Evolutionary conservation across 2,113 vertebrate species (phyloP), one percentile per base, ranked within the genome.

Genomic region (Oreochromis niloticus): DNA sequence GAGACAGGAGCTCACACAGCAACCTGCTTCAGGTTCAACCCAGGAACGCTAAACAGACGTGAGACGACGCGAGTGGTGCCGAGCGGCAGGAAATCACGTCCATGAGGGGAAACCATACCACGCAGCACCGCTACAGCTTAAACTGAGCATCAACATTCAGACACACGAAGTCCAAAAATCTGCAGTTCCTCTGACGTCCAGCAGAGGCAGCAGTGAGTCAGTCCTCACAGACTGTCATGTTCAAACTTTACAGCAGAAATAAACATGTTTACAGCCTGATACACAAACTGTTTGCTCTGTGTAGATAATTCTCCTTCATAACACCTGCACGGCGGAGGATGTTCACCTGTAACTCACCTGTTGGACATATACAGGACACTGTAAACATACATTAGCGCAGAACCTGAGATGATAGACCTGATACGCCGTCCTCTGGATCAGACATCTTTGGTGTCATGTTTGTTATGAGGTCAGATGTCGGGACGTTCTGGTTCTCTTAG

Each of bases 251-350:
- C 61, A 66, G 61, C 17, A 66, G 3, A 41, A 39, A 68, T 24
- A 68, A 68, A 22, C 17, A 36, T 12, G 17, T 3, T 66, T 36
- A 66, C 17, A 66, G 61, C 17, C 32, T 3, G 61, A 66, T 1
- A 12, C 13, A 16, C 59, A 4, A 36, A n/a, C 61, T 12, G 17
- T 36, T 66, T 66, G 61, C 61, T 66, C 2, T 12, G 17, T 1
- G 19, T 39, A 0, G 61, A 66, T n/a, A 0, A 39, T 66, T 2
- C 32, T 66, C 61, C 61, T 36, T 12, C 61, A 36, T 36, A 66
- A n/a, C 61, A 66, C 6, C 17, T 66, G 61, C 32, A n/a, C 2
- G 1, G 9, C 0, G 1, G 17, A n/a, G 61, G 2, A 12, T 4
- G 61, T 36, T 66, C 61, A 12, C 32, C 32, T 66, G 32, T 66